A percentile compares a stretch with the other conserved stretches of the same genome.
Evolutionary conservation across 2,888 invertebrate genomes (phyloP).

Genomic region (Thumatha senex): DNA sequence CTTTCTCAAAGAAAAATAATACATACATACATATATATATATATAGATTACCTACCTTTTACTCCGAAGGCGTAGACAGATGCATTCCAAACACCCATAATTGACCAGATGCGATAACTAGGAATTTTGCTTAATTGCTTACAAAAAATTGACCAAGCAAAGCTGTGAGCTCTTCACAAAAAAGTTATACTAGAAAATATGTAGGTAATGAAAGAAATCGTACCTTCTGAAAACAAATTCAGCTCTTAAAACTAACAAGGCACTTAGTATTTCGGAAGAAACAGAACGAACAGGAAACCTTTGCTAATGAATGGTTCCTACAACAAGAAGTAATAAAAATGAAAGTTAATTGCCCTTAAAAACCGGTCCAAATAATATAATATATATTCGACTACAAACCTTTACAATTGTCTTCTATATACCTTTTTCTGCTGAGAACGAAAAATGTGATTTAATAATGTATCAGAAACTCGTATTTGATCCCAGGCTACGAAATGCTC

Average conservation of each 20-base stretch:
- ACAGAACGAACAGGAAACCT: not conserved
- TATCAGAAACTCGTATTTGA: conserved; percentile 1
- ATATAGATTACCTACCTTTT: no score
- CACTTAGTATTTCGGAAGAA: not conserved
- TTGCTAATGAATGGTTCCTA: not conserved
- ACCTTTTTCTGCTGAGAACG: not conserved
- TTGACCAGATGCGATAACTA: no score
- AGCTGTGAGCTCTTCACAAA: no score
- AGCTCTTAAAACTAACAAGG: not conserved
- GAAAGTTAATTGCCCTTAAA: not conserved
- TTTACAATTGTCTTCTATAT: conserved; percentile 4
- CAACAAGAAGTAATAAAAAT: not conserved
- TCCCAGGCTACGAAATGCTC: conserved; percentile 10
- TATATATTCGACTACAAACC: no score
- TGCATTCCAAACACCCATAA: no score
- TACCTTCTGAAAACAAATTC: not conserved
- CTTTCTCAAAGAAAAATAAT: no score
- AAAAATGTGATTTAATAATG: conserved; percentile 7
- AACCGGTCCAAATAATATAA: no score
- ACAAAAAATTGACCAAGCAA: no score
- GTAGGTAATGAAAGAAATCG: not conserved
- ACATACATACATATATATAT: no score
- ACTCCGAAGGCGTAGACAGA: no score
- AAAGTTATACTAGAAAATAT: no score
- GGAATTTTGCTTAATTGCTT: no score